Percentiles rank a stretch among this genome's conserved stretches.
These are phyloP conservation scores for Cirrhinus molitorella DNA, from an alignment of 2,797 vertebrate genomes.

Conservation along the genomic window DNA sequence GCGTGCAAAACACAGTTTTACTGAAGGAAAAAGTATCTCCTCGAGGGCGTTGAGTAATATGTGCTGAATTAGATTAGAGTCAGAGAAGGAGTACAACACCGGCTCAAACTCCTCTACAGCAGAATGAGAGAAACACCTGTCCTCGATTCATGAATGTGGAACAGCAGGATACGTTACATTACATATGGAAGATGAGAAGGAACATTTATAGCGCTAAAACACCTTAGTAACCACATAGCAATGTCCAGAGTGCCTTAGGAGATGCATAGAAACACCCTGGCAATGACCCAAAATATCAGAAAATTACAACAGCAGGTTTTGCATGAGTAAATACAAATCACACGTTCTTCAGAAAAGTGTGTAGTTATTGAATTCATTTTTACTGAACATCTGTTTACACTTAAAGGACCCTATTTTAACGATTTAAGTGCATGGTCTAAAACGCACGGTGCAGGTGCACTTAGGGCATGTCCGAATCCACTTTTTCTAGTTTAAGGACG, in stretches of 20 bases:
- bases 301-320: neutral
- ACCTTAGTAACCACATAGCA: neutral
- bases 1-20: constrained; percentile 5
- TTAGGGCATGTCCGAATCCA: too few relatives aligned
- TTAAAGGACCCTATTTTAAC: too few relatives aligned
- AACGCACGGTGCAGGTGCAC: too few relatives aligned
- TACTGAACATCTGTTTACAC: neutral
- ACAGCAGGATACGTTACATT: neutral
- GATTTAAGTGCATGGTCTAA: too few relatives aligned
- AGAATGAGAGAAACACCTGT: neutral
- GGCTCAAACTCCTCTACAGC: neutral
- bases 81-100: neutral
- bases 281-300: neutral
- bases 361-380: neutral
- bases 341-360: neutral
- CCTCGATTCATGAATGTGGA: constrained; percentile 1
- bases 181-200: neutral
- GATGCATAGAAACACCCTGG: constrained; percentile 1
- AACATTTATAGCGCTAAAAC: neutral
- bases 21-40: constrained; percentile 60
- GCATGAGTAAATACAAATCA: neutral
- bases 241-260: neutral
- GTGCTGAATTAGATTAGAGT: constrained; percentile 34
- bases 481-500: too few relatives aligned
- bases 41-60: constrained; percentile 65